Evolutionary conservation across 2,888 invertebrate species (phyloP).

Genomic region (Ochlodes sylvanus): DNA sequence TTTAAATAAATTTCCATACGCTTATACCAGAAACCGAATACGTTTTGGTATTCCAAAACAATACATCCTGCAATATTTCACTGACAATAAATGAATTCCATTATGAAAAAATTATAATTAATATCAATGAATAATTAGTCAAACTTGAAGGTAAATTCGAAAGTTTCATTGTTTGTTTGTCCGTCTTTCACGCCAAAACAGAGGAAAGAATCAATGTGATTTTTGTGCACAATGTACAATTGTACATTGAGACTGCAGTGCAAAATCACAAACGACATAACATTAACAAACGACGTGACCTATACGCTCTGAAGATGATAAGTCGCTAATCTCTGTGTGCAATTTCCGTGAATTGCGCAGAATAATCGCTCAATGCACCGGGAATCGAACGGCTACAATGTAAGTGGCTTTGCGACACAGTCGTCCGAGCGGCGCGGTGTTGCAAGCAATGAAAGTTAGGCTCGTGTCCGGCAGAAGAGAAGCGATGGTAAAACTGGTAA

Average conservation of each 20-base stretch:
- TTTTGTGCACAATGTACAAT: no score
- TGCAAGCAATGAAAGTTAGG: slow-evolving; percentile 30
- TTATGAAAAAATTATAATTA: slow-evolving; percentile 4
- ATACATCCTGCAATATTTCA: background rate
- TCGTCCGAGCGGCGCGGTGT: slow-evolving; percentile 11
- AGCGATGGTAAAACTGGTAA: background rate
- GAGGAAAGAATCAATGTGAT: no score
- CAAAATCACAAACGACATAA: no score
- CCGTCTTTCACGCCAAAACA: no score
- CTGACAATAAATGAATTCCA: slow-evolving; percentile 1
- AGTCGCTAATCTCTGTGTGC: background rate
- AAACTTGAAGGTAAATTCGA: no score
- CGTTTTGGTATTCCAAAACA: slow-evolving; percentile 16
- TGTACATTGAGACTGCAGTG: no score
- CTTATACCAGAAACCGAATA: background rate
- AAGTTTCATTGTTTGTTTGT: no score
- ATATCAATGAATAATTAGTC: background rate
- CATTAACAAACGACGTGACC: no score
- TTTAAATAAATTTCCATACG: slow-evolving; percentile 14
- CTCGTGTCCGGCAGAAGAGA: background rate
- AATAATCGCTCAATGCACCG: slow-evolving; percentile 27
- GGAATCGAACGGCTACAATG: slow-evolving; percentile 25
- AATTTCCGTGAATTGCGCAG: slow-evolving; percentile 19
- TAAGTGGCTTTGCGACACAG: slow-evolving; percentile 34
- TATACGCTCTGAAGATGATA: background rate